Percentiles rank a stretch among this genome's conserved stretches.
Evolutionary conservation across 2,797 vertebrate genomes (phyloP).

Genomic region (Acomys russatus): DNA sequence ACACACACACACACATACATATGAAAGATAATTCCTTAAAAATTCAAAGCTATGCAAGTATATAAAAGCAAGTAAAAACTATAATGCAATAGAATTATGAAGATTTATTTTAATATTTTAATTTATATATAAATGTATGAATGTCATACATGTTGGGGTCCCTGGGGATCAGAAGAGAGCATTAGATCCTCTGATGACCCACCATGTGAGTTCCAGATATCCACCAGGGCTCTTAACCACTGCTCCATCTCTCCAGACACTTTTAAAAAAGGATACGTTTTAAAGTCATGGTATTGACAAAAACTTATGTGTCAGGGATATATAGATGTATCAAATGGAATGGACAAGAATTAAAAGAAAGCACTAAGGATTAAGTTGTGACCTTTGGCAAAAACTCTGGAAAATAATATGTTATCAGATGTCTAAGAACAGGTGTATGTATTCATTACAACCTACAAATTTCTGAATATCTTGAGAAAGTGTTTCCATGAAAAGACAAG

Average conservation of each 20-base stretch:
- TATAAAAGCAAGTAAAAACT: slow-evolving; percentile 4
- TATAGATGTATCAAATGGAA: not conserved
- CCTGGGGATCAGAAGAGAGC: not conserved
- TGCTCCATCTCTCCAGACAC: not conserved
- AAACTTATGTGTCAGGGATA: not conserved
- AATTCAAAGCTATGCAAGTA: not conserved
- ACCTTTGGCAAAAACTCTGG: not conserved
- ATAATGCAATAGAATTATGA: not conserved
- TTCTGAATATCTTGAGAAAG: not conserved
- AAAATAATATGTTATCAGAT: not conserved
- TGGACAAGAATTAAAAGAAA: not conserved
- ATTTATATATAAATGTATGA: not conserved
- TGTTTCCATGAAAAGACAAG: not conserved
- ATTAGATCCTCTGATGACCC: not conserved
- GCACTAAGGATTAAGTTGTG: not conserved
- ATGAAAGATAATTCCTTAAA: not conserved
- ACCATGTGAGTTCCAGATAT: not conserved
- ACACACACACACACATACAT: too few species aligned
- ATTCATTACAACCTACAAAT: not conserved
- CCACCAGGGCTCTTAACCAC: too few species aligned
- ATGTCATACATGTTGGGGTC: not conserved
- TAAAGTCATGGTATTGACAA: not conserved
- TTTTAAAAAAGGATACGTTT: not conserved
- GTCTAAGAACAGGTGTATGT: not conserved
- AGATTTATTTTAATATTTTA: not conserved